These are phyloP conservation scores for Urocynchramus pylzowi DNA, from an alignment of 2,113 vertebrate species.

Conservation along the genomic window DNA sequence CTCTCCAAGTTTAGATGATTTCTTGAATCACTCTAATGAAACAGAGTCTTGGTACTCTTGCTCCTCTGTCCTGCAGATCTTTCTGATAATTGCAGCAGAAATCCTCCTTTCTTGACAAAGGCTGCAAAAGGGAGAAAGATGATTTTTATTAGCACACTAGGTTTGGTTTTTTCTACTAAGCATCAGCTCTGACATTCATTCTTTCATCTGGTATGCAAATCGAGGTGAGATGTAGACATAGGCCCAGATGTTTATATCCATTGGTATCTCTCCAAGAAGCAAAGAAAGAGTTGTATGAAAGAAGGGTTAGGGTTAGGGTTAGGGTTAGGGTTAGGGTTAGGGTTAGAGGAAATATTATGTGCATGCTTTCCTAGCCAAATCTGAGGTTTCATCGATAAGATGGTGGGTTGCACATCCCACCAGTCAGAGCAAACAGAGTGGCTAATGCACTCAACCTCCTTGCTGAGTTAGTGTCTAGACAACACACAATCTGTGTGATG, in stretches of 20 bases:
- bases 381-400: background rate
- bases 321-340: too few species aligned
- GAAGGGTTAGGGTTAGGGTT: too few species aligned
- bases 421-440: background rate
- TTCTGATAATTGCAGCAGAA: background rate
- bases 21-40: background rate
- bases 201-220: background rate
- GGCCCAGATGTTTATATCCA: background rate
- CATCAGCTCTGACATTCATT: background rate
- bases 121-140: background rate
- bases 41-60: background rate
- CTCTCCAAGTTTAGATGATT: background rate
- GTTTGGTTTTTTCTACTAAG: background rate
- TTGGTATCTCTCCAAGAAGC: background rate
- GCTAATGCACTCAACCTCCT: background rate
- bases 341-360: background rate
- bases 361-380: background rate
- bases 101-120: background rate
- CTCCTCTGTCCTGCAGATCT: background rate
- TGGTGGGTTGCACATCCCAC: fast-evolving
- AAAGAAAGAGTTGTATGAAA: background rate
- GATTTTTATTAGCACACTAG: background rate
- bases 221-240: background rate
- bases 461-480: background rate
- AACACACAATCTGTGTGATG: background rate